A percentile compares a stretch with the other conserved stretches of the same genome.
These are phyloP conservation scores for Psittacula derbiana DNA, from an alignment of 2,797 vertebrate genomes.

Conservation along the genomic window DNA sequence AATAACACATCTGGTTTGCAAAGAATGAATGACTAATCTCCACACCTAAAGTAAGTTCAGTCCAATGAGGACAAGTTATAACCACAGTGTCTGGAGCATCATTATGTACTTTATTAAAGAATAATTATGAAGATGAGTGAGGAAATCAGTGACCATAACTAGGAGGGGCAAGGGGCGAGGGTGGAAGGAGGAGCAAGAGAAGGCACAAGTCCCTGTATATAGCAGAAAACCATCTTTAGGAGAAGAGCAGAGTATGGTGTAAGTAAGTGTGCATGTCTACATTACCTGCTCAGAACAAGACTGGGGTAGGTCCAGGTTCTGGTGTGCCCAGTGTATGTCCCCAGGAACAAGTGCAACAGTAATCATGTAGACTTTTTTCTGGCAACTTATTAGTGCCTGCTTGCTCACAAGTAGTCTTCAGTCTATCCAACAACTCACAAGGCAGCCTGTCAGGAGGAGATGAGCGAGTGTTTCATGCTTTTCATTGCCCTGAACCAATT, in stretches of 20 bases:
- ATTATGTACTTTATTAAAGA: not conserved
- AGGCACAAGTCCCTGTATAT: not conserved
- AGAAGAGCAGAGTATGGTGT: not conserved
- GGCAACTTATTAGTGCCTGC: not conserved
- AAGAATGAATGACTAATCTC: not conserved
- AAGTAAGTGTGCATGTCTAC: accelerated
- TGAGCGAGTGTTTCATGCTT: not conserved
- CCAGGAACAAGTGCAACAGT: not conserved
- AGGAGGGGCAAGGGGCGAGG: accelerated
- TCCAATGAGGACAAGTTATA: not conserved
- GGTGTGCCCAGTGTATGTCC: not conserved
- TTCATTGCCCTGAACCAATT: not conserved
- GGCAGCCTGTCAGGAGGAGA: not conserved
- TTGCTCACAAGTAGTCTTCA: not conserved
- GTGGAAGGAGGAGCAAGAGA: not conserved
- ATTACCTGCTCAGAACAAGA: not conserved
- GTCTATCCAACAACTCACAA: not conserved
- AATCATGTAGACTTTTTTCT: not conserved
- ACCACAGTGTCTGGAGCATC: not conserved
- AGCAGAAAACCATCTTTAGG: not conserved
- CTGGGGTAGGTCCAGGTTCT: not conserved
- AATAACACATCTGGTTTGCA: not conserved
- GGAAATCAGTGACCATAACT: not conserved
- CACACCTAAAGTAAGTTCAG: not conserved
- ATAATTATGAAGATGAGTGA: not conserved